Conservation (phyloP, 23 tunicate genomes). For the Styela plicata region DNA sequence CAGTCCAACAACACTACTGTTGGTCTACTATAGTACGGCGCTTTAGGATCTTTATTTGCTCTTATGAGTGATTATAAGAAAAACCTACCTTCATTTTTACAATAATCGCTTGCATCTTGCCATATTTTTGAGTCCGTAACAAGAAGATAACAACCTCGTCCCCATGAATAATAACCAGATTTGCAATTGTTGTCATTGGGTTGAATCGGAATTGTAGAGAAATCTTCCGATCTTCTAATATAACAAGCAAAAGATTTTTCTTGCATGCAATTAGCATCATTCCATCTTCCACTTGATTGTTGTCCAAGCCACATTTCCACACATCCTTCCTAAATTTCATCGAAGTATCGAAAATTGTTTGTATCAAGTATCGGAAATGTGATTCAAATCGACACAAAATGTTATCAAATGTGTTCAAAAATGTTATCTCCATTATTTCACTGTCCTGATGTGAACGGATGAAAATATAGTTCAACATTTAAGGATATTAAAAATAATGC, state of each 20-base stretch:
- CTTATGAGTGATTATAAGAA: no score
- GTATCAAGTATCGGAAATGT: no score
- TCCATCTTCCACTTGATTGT: constrained; percentile 49
- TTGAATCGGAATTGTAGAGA: constrained; percentile 41
- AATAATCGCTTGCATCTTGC: constrained; percentile 50
- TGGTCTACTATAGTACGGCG: no score
- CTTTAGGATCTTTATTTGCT: no score
- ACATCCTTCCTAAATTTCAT: constrained; percentile 66
- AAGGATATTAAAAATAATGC: no score
- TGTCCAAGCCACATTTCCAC: constrained; percentile 34
- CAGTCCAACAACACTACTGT: no score
- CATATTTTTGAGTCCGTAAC: constrained; percentile 41
- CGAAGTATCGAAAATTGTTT: no score
- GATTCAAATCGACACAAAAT: no score
- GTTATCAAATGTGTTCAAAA: no score
- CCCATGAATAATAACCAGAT: constrained; percentile 42
- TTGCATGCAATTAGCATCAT: constrained; percentile 40
- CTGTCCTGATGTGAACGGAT: no score
- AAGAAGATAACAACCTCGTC: constrained; percentile 57
- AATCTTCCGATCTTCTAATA: constrained; percentile 21
- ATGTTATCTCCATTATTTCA: no score
- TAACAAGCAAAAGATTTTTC: constrained; percentile 47
- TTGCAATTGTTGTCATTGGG: constrained; percentile 55
- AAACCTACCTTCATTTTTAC: constrained; percentile 16
- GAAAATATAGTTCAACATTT: no score